Percentiles rank a stretch among this genome's conserved stretches.
phyloP scores from a whole-genome alignment of 2,888 invertebrate species.

The Hymenopus coronatus region DNA sequence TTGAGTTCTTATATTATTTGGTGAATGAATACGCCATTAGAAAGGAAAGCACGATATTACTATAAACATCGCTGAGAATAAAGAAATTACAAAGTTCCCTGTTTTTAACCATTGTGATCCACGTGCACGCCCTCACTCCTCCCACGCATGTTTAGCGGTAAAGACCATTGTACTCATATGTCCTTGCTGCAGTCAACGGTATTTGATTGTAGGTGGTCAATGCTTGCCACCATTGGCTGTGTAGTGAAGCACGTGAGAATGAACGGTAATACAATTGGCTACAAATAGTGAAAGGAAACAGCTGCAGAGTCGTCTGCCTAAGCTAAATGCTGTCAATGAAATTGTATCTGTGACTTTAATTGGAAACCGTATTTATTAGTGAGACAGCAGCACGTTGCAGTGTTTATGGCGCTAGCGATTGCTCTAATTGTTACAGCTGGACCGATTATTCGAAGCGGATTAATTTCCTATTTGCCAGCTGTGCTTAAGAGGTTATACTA shows the following conservation, averaged over 20 bases:
- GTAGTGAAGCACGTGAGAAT: not conserved
- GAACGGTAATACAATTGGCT: not conserved
- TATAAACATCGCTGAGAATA: no score
- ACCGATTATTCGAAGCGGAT: not conserved
- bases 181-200: not conserved
- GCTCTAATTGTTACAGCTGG: not conserved
- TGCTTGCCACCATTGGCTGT: not conserved
- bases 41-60: no score
- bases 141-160: no score
- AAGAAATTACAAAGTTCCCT: no score
- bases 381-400: not conserved
- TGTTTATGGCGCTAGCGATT: not conserved
- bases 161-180: not conserved
- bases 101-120: no score
- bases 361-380: not conserved
- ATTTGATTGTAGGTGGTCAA: not conserved
- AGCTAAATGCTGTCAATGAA: not conserved
- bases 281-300: not conserved
- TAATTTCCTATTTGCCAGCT: not conserved
- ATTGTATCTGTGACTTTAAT: not conserved
- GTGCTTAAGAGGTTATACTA: not conserved
- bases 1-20: no score
- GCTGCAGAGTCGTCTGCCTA: not conserved
- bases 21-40: no score
- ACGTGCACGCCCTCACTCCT: not conserved